phyloP scores from a whole-genome alignment of 2,113 vertebrate species.

The Saguinus midas region DNA sequence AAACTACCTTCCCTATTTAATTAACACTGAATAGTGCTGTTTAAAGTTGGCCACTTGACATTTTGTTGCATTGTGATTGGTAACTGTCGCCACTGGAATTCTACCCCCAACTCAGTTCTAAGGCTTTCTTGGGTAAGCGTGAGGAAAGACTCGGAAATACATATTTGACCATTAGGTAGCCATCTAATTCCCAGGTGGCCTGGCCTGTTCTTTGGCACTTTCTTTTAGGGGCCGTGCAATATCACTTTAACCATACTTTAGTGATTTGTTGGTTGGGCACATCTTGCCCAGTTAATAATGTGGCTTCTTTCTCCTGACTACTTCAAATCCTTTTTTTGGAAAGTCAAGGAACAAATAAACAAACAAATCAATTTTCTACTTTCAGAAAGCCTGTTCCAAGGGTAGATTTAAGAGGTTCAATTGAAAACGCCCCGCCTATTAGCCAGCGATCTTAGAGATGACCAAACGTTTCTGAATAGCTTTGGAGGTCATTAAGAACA shows the following conservation, averaged over 20 bases:
- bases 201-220: neutral
- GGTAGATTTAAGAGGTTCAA: neutral
- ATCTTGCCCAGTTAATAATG: neutral
- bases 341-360: neutral
- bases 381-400: neutral
- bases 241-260: neutral
- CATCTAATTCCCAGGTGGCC: neutral
- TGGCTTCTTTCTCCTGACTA: neutral
- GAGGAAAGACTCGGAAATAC: neutral
- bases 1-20: neutral
- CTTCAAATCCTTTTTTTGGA: neutral
- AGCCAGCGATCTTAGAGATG: neutral
- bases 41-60: neutral
- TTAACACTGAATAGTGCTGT: constrained; percentile 14
- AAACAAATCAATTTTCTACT: neutral
- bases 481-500: neutral
- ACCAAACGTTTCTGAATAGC: neutral
- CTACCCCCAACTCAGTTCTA: neutral
- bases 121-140: neutral
- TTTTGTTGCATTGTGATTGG: neutral
- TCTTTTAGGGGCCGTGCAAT: neutral
- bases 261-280: neutral
- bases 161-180: neutral
- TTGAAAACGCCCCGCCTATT: neutral
- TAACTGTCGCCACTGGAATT: neutral